phyloP scores from a whole-genome alignment of 2,797 vertebrate genomes.

The Naso thynnoides region DNA sequence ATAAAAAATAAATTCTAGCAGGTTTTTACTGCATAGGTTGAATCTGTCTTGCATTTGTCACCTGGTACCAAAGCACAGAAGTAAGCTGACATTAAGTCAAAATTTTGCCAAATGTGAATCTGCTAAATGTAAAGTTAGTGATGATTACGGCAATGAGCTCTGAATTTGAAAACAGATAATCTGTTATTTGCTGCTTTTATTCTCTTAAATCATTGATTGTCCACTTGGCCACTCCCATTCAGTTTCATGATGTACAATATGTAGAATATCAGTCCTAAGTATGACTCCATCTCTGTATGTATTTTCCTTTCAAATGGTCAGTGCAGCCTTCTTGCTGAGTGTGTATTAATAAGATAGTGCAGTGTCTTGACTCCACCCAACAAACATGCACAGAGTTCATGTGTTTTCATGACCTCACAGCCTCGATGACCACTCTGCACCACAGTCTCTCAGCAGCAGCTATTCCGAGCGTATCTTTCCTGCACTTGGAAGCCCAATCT shows the following conservation, averaged over 20 bases:
- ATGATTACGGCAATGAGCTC: neutral
- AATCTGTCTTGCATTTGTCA: neutral
- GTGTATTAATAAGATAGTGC: conserved; percentile 4
- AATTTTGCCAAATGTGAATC: neutral
- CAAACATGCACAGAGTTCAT: conserved; percentile 1
- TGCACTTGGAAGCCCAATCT: conserved; percentile 14
- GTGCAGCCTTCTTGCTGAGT: neutral
- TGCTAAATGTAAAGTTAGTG: neutral
- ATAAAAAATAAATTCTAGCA: neutral
- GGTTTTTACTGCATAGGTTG: neutral
- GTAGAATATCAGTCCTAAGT: neutral
- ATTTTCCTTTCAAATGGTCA: neutral
- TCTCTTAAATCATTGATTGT: neutral
- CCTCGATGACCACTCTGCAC: conserved; percentile 16
- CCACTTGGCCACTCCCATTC: neutral
- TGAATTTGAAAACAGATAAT: neutral
- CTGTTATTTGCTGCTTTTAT: neutral
- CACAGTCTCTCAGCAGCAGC: conserved; percentile 27
- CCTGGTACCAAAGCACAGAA: neutral
- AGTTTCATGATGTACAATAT: no score
- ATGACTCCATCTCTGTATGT: neutral
- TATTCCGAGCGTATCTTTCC: conserved; percentile 19
- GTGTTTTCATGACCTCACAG: conserved; percentile 33
- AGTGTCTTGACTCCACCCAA: conserved; percentile 12
- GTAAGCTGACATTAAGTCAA: neutral